Evolutionary conservation across 2,113 vertebrate species (phyloP).

Genomic region (Atrichornis clamosus): DNA sequence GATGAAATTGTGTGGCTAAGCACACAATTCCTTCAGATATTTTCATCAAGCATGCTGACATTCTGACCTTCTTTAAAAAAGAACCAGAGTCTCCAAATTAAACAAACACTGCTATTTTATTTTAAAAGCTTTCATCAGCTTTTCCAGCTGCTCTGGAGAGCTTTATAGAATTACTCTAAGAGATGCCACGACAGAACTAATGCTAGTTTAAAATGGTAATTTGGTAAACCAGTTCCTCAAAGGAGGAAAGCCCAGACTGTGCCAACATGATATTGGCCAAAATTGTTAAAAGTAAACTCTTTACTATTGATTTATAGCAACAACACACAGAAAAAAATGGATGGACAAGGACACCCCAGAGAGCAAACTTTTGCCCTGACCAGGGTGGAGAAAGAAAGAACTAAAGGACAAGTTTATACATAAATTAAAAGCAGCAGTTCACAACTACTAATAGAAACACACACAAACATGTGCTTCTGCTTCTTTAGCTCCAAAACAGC

Average conservation of each 20-base stretch:
- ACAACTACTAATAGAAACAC: conserved; percentile 39
- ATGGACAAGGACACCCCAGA: not conserved
- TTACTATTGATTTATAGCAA: conserved; percentile 7
- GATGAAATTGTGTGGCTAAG: not conserved
- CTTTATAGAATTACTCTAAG: not conserved
- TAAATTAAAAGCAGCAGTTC: conserved; percentile 51
- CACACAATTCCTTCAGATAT: not conserved
- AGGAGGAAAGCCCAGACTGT: not conserved
- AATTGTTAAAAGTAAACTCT: conserved; percentile 17
- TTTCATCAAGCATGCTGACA: not conserved
- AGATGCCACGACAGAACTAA: conserved; percentile 6
- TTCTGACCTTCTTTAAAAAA: not conserved
- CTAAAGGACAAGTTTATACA: not conserved
- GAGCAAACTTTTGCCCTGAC: conserved; percentile 2
- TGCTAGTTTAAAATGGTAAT: not conserved
- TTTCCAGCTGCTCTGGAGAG: conserved; percentile 1
- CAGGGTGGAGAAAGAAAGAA: conserved; percentile 24
- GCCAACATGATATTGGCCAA: not conserved
- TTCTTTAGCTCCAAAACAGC: conserved; percentile 25
- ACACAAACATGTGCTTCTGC: conserved; percentile 47
- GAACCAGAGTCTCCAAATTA: conserved; percentile 1
- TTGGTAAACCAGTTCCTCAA: conserved; percentile 17
- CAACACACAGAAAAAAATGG: not conserved
- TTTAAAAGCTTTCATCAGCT: conserved; percentile 46
- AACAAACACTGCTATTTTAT: conserved; percentile 35